Conservation (phyloP, 2,888 invertebrate genomes). For the Amphiduros pacificus region DNA sequence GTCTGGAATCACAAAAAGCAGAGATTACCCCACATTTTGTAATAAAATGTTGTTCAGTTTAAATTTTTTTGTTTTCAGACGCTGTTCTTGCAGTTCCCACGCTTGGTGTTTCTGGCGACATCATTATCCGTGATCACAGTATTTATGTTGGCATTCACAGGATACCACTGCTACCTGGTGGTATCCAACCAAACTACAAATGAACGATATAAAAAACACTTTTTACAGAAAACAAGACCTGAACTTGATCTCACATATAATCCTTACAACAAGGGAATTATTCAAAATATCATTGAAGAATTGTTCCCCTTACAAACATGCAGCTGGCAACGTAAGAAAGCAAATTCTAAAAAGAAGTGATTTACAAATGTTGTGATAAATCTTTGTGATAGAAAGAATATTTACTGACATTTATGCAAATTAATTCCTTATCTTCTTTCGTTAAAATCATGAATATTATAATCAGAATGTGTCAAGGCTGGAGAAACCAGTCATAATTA, state of each 20-base stretch:
- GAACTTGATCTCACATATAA: constrained; percentile 2
- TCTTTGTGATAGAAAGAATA: too few relatives aligned
- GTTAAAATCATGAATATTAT: too few relatives aligned
- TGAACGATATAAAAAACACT: constrained; percentile 50
- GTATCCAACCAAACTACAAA: constrained; percentile 54
- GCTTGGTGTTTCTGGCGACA: constrained; percentile 47
- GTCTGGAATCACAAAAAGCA: too few relatives aligned
- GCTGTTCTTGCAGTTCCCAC: constrained; percentile 50
- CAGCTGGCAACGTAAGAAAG: too few relatives aligned
- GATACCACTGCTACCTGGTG: constrained; percentile 50
- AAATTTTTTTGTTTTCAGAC: constrained; percentile 41
- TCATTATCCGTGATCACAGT: constrained; percentile 40
- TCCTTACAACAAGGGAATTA: constrained; percentile 37
- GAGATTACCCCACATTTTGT: neutral
- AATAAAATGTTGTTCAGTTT: neutral
- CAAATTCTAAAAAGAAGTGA: too few relatives aligned
- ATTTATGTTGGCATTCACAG: constrained; percentile 41
- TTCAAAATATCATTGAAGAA: constrained; percentile 42
- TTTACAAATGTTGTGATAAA: too few relatives aligned
- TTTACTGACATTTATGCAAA: too few relatives aligned
- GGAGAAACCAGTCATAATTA: too few relatives aligned
- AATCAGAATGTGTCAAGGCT: too few relatives aligned
- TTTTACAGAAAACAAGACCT: too few relatives aligned
- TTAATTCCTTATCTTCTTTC: too few relatives aligned
- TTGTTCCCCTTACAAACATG: constrained; percentile 40